Evolutionary conservation across 1,140 invertebrate genomes (phyloP).

Genomic region (Pseudomyrmex flavicornis): DNA sequence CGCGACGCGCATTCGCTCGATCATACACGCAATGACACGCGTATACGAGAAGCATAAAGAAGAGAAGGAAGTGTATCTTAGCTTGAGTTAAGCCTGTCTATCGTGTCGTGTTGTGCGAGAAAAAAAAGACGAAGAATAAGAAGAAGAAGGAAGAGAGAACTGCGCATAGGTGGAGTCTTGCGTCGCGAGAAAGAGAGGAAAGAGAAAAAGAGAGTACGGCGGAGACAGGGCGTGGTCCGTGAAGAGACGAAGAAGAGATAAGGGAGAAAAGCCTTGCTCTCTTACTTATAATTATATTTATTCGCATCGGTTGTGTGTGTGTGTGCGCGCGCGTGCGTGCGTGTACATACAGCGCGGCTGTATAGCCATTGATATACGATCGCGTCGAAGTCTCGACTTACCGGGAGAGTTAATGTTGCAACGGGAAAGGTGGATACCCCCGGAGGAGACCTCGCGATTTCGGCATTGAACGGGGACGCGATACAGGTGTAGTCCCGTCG

Average conservation of each 20-base stretch:
- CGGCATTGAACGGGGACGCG: slow-evolving; percentile 33
- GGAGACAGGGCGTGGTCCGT: slow-evolving; percentile 84
- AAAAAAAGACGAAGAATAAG: slow-evolving; percentile 14
- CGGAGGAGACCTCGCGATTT: slow-evolving; percentile 3
- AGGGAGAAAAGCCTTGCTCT: slow-evolving; percentile 78
- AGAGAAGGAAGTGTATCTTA: slow-evolving; percentile 77
- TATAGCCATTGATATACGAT: slow-evolving; percentile 80
- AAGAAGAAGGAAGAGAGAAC: slow-evolving; percentile 24
- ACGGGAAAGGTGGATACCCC: neutral
- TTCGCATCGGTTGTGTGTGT: slow-evolving; percentile 72
- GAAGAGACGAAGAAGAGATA: no score
- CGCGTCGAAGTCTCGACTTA: slow-evolving; percentile 75
- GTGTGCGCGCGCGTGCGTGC: slow-evolving; percentile 63
- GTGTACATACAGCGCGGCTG: slow-evolving; percentile 62
- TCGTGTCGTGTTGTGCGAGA: slow-evolving; percentile 72
- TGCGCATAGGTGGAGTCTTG: slow-evolving; percentile 28
- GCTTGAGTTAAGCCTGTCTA: slow-evolving; percentile 76
- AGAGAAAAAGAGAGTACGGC: slow-evolving; percentile 78
- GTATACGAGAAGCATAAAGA: slow-evolving; percentile 35
- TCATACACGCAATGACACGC: slow-evolving; percentile 20
- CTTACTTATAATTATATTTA: slow-evolving; percentile 84
- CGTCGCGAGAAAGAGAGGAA: slow-evolving; percentile 58
- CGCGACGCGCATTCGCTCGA: neutral
- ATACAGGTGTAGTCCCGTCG: slow-evolving; percentile 10
- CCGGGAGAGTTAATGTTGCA: slow-evolving; percentile 50